Conservation (phyloP, 2,113 vertebrate species). For the Chaetops frenatus region DNA sequence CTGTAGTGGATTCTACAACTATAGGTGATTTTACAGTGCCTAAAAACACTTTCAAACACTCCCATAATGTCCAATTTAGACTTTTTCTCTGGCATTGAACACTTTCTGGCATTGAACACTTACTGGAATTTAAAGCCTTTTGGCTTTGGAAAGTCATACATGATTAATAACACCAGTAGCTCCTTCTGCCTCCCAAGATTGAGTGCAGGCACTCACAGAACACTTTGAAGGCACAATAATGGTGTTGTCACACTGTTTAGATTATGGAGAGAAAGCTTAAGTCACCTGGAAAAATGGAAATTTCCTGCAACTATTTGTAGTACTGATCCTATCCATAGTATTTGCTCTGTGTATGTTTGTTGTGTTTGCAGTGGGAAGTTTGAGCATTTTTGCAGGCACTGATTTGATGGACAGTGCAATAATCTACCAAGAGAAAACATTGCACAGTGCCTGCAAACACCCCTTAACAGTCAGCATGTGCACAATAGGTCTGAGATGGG, state of each 20-base stretch:
- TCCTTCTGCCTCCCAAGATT: neutral
- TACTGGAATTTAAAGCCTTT: neutral
- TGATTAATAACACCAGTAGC: neutral
- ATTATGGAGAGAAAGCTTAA: neutral
- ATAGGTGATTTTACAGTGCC: neutral
- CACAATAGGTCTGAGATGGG: neutral
- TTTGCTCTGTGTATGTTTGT: neutral
- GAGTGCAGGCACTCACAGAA: neutral
- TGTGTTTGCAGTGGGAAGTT: neutral
- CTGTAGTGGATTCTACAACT: neutral
- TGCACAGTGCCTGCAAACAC: neutral
- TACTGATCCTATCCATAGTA: neutral
- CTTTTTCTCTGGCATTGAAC: neutral
- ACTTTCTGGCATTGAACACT: neutral
- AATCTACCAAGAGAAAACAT: neutral
- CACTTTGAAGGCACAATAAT: neutral
- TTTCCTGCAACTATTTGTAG: neutral
- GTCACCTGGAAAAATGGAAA: neutral
- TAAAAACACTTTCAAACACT: neutral
- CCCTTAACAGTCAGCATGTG: neutral
- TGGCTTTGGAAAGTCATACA: neutral
- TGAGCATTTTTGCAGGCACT: neutral
- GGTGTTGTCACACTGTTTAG: neutral
- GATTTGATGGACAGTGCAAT: neutral
- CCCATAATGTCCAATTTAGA: accelerated